phyloP scores from a whole-genome alignment of 1,140 invertebrate species.

The Adoxophyes honmai region DNA sequence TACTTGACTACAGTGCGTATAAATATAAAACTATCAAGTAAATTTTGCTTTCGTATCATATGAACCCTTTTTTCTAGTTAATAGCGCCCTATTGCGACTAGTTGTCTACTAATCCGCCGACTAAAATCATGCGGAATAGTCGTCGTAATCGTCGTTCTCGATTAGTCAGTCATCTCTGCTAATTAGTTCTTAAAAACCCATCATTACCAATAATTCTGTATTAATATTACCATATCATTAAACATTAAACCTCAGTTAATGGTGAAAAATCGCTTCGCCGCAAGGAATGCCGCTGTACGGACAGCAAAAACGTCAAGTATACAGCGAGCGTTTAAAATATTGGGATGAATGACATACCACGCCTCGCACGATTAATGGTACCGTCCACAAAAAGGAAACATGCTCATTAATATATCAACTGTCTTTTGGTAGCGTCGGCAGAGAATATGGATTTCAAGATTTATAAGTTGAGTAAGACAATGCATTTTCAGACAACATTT shows the following conservation, averaged over 20 bases:
- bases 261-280: conserved; percentile 32
- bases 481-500: too few relatives aligned
- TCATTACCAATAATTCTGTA: too few relatives aligned
- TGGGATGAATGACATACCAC: conserved; percentile 75
- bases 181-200: too few relatives aligned
- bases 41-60: too few relatives aligned
- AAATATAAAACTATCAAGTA: too few relatives aligned
- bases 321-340: conserved; percentile 68
- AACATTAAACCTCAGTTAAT: conserved; percentile 19
- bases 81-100: too few relatives aligned
- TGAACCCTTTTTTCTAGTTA: too few relatives aligned
- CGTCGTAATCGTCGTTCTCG: too few relatives aligned
- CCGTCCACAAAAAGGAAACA: conserved; percentile 67
- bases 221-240: conserved; percentile 1
- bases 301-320: conserved; percentile 64
- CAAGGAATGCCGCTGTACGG: conserved; percentile 54
- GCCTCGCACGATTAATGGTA: conserved; percentile 70
- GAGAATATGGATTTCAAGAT: conserved; percentile 1
- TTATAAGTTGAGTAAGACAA: background rate
- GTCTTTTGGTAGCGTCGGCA: conserved; percentile 44
- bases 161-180: too few relatives aligned
- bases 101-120: too few relatives aligned
- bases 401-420: conserved; percentile 75
- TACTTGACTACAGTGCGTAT: too few relatives aligned
- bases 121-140: too few relatives aligned